phyloP scores from a whole-genome alignment of 2,113 vertebrate genomes.

The Brachirus orientalis region DNA sequence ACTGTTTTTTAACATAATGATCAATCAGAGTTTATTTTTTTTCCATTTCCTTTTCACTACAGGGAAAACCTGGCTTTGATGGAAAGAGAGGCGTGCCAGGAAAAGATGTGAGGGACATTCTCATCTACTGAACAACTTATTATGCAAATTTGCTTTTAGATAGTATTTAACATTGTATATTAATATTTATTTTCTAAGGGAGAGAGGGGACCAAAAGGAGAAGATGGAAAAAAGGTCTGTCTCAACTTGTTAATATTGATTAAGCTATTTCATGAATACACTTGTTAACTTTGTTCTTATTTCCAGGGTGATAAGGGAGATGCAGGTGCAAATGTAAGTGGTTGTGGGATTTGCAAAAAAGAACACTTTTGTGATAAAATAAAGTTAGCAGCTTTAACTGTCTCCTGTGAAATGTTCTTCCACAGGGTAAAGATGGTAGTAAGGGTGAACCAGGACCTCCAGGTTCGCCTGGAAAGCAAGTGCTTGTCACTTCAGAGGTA shows the following conservation, averaged over 20 bases:
- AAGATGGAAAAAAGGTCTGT: slow-evolving; percentile 75
- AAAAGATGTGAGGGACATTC: slow-evolving; percentile 74
- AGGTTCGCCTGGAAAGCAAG: slow-evolving; percentile 78
- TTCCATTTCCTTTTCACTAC: slow-evolving; percentile 27
- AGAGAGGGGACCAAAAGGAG: slow-evolving; percentile 74
- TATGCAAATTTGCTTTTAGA: too few species aligned
- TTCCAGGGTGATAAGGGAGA: slow-evolving; percentile 80
- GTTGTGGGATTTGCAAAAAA: not conserved
- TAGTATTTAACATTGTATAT: not conserved
- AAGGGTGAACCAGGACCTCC: slow-evolving; percentile 81
- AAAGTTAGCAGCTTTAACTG: not conserved
- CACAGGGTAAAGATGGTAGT: slow-evolving; percentile 78
- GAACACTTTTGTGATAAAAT: not conserved
- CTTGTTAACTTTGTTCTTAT: slow-evolving; percentile 17
- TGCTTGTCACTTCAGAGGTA: slow-evolving; percentile 79
- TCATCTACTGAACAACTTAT: not conserved
- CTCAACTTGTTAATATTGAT: not conserved
- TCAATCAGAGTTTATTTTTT: slow-evolving; percentile 15
- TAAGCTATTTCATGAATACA: not conserved
- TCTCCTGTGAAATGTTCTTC: slow-evolving; percentile 6
- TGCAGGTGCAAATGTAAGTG: slow-evolving; percentile 73
- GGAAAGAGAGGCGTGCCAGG: slow-evolving; percentile 82
- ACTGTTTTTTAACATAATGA: slow-evolving; percentile 3
- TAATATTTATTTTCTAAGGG: slow-evolving; percentile 60
- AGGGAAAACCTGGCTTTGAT: slow-evolving; percentile 82